A percentile compares a stretch with the other conserved stretches of the same genome.
These are phyloP conservation scores for Distichodus sexfasciatus DNA, from an alignment of 2,797 vertebrate species.

Conservation along the genomic window DNA sequence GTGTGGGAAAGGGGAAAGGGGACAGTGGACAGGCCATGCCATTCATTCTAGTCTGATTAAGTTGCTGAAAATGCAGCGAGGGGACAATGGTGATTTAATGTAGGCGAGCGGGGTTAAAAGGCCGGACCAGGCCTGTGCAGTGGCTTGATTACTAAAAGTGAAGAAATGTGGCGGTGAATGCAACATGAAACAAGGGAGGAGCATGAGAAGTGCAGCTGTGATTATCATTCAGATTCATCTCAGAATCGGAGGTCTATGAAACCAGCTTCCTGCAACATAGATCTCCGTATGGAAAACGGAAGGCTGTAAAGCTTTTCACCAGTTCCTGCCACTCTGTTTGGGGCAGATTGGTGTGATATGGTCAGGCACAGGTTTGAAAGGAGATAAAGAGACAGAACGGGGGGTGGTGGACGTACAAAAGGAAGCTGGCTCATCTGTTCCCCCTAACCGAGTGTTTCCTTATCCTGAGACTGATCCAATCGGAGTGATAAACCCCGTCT, in stretches of 20 bases:
- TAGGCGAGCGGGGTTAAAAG: not conserved
- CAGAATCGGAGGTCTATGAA: slow-evolving; percentile 21
- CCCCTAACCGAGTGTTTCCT: slow-evolving; percentile 23
- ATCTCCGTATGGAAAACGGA: too few species aligned
- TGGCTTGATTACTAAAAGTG: not conserved
- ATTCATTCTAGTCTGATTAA: slow-evolving; percentile 9
- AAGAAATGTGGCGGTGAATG: not conserved
- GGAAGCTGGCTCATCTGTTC: slow-evolving; percentile 30
- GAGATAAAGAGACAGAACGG: slow-evolving; percentile 23
- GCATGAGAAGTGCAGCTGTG: too few species aligned
- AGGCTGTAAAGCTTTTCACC: too few species aligned
- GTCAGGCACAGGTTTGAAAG: slow-evolving; percentile 13
- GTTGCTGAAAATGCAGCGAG: slow-evolving; percentile 2
- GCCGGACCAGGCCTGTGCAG: not conserved
- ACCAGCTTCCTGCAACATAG: slow-evolving; percentile 18
- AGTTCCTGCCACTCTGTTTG: slow-evolving; percentile 2
- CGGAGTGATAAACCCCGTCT: slow-evolving; percentile 44
- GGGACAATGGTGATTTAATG: not conserved
- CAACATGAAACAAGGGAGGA: too few species aligned
- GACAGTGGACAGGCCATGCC: too few species aligned
- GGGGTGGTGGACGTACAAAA: slow-evolving; percentile 35
- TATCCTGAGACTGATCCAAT: slow-evolving; percentile 48
- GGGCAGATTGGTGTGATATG: slow-evolving; percentile 11
- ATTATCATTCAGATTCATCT: not conserved
- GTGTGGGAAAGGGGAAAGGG: not conserved